Evolutionary conservation across 2,888 invertebrate genomes (phyloP), one percentile per base, ranked within the genome.

Genomic region (Notodonta ziczac): DNA sequence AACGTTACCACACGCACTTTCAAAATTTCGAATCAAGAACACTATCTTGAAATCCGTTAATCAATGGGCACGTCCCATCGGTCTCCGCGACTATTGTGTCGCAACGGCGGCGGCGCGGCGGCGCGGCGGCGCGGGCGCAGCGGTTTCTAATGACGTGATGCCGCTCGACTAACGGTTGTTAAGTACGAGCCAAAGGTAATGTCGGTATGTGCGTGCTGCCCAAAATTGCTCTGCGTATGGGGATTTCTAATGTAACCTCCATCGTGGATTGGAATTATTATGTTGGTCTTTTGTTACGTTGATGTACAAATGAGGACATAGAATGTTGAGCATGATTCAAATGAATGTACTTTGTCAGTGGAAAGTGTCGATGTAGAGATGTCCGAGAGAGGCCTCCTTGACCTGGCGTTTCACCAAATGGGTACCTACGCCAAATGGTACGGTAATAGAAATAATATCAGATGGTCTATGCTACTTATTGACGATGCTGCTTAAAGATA

Each of bases 91-190:
- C 59, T 66, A 81, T 84, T 82, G 83, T 86, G 87, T 82, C 78
- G 84, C 80, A 84, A 82, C 72, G 69, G 78, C 74, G 74, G 74
- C 76, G 70, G 76, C n/a, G 46, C 46, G 46, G n/a, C n/a, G n/a
- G 46, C 12, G 46, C 46, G 13, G 12, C 48, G 48, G 7, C n/a
- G 13, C 14, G n/a, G 46, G 46, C 13, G 46, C 46, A 24, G 32
- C 32, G 52, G 76, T 83, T 83, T 82, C 80, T 84, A 84, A 82
- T 81, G 78, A 78, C 78, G 74, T 72, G 77, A 72, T 65, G 60
- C 63, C 66, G 53, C 69, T 67, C 67, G 59, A 57, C 61, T 74
- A 78, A 77, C 78, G 76, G 66, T 69, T 61, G 58, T 70, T 72
- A 72, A 73, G 61, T 63, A 68, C 61, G 53, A 57, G 44, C 16